phyloP scores from a whole-genome alignment of 2,113 vertebrate species.

The Microcebus lehilahytsara region DNA sequence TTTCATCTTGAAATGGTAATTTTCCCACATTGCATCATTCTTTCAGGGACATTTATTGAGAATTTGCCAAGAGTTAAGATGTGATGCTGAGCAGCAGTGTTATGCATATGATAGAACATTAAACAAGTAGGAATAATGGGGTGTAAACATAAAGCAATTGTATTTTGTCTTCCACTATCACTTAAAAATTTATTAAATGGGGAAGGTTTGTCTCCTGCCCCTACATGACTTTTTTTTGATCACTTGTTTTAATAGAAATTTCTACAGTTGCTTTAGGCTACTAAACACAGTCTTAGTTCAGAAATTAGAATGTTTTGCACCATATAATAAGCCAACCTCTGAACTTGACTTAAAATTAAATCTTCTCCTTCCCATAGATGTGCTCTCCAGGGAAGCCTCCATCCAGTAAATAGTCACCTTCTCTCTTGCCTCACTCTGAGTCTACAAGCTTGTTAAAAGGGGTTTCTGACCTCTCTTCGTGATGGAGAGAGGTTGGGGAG shows the following conservation, averaged over 20 bases:
- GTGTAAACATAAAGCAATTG: constrained; percentile 39
- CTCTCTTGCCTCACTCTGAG: not conserved
- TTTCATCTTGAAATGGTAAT: constrained; percentile 63
- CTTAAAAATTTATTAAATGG: constrained; percentile 52
- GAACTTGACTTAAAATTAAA: constrained; percentile 34
- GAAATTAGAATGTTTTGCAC: not conserved
- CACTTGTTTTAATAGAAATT: constrained; percentile 17
- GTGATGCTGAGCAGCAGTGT: constrained; percentile 48
- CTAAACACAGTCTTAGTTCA: not conserved
- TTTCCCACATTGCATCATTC: constrained; percentile 65
- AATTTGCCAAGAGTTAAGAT: constrained; percentile 50
- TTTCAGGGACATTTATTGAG: constrained; percentile 64
- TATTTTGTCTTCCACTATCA: constrained; percentile 24
- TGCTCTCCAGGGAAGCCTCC: not conserved
- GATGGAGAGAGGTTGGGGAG: not conserved
- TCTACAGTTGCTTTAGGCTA: not conserved
- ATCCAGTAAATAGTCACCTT: not conserved
- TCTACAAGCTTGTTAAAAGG: not conserved
- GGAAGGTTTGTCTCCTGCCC: not conserved
- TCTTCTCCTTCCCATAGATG: not conserved
- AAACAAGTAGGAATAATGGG: constrained; percentile 54
- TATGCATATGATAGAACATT: constrained; percentile 44
- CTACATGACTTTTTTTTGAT: constrained; percentile 13
- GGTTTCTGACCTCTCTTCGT: not conserved
- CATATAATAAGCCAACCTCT: not conserved